These are phyloP conservation scores for Pycnomerus fuliginosus DNA, from an alignment of 2,888 invertebrate species.

Conservation along the genomic window DNA sequence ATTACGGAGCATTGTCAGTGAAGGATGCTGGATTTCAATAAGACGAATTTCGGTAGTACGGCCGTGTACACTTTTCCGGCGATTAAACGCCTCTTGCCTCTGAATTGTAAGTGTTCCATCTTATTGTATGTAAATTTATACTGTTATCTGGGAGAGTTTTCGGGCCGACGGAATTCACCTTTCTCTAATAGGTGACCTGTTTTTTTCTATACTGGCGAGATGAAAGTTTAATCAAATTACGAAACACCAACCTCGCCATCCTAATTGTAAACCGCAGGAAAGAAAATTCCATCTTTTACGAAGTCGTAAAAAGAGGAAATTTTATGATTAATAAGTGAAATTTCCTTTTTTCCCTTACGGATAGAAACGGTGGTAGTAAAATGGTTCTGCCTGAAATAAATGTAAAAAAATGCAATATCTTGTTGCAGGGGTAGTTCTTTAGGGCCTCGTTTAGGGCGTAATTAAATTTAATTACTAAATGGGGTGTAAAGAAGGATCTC, in stretches of 20 bases:
- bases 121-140: constrained; percentile 24
- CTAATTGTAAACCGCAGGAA: constrained; percentile 19
- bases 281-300: constrained; percentile 27
- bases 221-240: constrained; percentile 14
- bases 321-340: constrained; percentile 32
- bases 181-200: constrained; percentile 1
- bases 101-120: constrained; percentile 14
- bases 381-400: constrained; percentile 10
- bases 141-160: constrained; percentile 12
- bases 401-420: constrained; percentile 25
- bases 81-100: constrained; percentile 14
- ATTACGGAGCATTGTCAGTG: too few species aligned
- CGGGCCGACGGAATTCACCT: constrained; percentile 8
- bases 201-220: background rate
- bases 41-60: constrained; percentile 12
- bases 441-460: constrained; percentile 33
- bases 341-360: constrained; percentile 22
- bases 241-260: constrained; percentile 13
- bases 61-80: constrained; percentile 20
- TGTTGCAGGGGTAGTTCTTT: constrained; percentile 8
- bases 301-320: constrained; percentile 27
- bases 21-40: constrained; percentile 14
- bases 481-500: constrained; percentile 40
- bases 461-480: constrained; percentile 47
- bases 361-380: constrained; percentile 14